Percentiles rank a stretch among this genome's conserved stretches.
Evolutionary conservation across 2,888 invertebrate genomes (phyloP).

Genomic region (Drosophila borealis): DNA sequence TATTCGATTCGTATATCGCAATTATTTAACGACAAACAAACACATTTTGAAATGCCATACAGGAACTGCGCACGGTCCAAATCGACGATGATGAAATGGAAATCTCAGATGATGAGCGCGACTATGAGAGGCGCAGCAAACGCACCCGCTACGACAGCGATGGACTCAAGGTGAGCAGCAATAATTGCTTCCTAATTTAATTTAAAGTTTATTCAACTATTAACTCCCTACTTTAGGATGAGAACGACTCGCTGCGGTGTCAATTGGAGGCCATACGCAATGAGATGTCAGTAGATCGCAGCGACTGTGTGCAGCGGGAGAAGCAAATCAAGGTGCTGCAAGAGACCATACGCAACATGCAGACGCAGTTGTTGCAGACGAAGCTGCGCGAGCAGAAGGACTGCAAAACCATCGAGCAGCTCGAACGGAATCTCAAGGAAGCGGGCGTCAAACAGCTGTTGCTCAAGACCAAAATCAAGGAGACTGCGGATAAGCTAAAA

Average conservation of each 20-base stretch:
- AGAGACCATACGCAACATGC: constrained; percentile 85
- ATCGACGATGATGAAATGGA: constrained; percentile 94
- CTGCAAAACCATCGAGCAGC: constrained; percentile 78
- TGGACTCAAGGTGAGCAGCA: constrained; percentile 80
- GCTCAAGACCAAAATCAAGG: constrained; percentile 84
- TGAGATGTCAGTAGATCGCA: constrained; percentile 94
- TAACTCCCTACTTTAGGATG: constrained; percentile 86
- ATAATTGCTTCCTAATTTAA: background rate
- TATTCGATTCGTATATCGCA: constrained; percentile 3
- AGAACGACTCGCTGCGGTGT: constrained; percentile 95
- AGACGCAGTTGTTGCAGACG: constrained; percentile 84
- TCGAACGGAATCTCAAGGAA: constrained; percentile 83
- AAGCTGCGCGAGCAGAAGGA: constrained; percentile 84
- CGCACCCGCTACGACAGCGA: constrained; percentile 84
- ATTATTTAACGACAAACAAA: constrained; percentile 23
- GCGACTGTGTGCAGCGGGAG: constrained; percentile 93
- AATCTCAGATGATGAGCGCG: constrained; percentile 91
- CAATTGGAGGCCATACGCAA: constrained; percentile 97
- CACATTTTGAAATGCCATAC: constrained; percentile 65
- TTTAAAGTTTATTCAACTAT: background rate
- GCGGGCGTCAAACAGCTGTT: constrained; percentile 84
- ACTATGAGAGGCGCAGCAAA: constrained; percentile 84
- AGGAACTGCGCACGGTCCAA: constrained; percentile 84
- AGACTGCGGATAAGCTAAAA: constrained; percentile 73
- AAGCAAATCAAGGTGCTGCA: constrained; percentile 90